Percentiles rank a stretch among this genome's conserved stretches.
phyloP scores from a whole-genome alignment of 2,797 vertebrate genomes.

The Cyprinodon diabolis region DNA sequence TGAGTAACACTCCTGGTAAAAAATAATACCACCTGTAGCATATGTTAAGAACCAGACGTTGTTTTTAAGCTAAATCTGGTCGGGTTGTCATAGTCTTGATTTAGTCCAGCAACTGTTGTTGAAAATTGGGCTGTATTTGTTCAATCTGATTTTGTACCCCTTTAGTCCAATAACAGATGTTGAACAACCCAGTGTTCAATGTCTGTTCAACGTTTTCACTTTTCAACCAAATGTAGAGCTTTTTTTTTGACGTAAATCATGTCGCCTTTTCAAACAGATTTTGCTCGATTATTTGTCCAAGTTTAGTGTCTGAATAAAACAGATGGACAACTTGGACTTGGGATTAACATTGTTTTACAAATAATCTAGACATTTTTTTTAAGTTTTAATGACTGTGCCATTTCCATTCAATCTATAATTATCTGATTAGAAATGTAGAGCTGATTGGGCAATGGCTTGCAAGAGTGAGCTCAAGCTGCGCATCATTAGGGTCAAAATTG shows the following conservation, averaged over 20 bases:
- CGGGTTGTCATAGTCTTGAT: too few species aligned
- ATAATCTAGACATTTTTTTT: conserved; percentile 9
- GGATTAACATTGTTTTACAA: conserved; percentile 29
- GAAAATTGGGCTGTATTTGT: too few species aligned
- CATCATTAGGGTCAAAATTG: conserved; percentile 74
- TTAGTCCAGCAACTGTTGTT: too few species aligned
- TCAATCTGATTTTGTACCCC: too few species aligned
- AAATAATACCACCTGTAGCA: neutral
- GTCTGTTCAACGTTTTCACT: too few species aligned
- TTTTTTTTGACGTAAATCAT: too few species aligned
- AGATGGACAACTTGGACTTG: conserved; percentile 18
- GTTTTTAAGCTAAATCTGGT: too few species aligned
- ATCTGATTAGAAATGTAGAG: conserved; percentile 56
- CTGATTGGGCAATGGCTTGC: conserved; percentile 59
- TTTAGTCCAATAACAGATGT: too few species aligned
- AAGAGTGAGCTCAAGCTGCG: conserved; percentile 69
- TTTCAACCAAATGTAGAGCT: too few species aligned
- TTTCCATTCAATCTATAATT: conserved; percentile 58
- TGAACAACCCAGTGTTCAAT: too few species aligned
- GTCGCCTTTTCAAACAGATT: too few species aligned
- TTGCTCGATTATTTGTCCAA: neutral
- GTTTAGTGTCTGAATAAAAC: conserved; percentile 8
- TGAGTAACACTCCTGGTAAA: neutral
- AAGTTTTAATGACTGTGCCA: conserved; percentile 40
- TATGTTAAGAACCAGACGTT: neutral